Conservation (phyloP, 2,888 invertebrate species). For the Agrilus mali region DNA sequence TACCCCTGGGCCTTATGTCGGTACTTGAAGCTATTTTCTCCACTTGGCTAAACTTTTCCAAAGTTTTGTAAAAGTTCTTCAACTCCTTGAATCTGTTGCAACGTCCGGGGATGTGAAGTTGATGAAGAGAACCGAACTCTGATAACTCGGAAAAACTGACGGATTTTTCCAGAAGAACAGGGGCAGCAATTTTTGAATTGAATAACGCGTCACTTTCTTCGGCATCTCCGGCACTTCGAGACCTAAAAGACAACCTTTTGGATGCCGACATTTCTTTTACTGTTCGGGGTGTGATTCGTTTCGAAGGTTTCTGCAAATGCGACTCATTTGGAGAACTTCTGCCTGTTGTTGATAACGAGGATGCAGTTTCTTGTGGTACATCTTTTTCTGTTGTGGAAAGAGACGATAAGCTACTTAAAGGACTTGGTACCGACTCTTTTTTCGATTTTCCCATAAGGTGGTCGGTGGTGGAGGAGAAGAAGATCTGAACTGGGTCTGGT, state of each 20-base stretch:
- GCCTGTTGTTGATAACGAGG: slow-evolving; percentile 30
- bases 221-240: slow-evolving; percentile 54
- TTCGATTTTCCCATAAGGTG: too few species aligned
- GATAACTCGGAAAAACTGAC: slow-evolving; percentile 57
- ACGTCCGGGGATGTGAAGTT: slow-evolving; percentile 48
- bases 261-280: too few species aligned
- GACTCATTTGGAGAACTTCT: slow-evolving; percentile 25
- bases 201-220: slow-evolving; percentile 25
- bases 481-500: too few species aligned
- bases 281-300: too few species aligned
- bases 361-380: slow-evolving; percentile 37
- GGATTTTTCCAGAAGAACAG: slow-evolving; percentile 39
- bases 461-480: too few species aligned
- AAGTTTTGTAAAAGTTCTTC: slow-evolving; percentile 70
- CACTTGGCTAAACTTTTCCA: slow-evolving; percentile 73
- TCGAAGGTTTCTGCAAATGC: too few species aligned
- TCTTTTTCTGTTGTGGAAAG: neutral
- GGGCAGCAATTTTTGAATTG: slow-evolving; percentile 33
- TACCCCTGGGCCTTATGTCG: slow-evolving; percentile 57
- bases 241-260: slow-evolving; percentile 39
- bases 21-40: slow-evolving; percentile 62
- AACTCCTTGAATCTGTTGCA: slow-evolving; percentile 75
- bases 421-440: too few species aligned
- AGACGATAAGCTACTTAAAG: too few species aligned
- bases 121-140: slow-evolving; percentile 33